These are phyloP conservation scores for Macropus fuliginosus DNA, from an alignment of 2,797 vertebrate species.

Conservation along the genomic window DNA sequence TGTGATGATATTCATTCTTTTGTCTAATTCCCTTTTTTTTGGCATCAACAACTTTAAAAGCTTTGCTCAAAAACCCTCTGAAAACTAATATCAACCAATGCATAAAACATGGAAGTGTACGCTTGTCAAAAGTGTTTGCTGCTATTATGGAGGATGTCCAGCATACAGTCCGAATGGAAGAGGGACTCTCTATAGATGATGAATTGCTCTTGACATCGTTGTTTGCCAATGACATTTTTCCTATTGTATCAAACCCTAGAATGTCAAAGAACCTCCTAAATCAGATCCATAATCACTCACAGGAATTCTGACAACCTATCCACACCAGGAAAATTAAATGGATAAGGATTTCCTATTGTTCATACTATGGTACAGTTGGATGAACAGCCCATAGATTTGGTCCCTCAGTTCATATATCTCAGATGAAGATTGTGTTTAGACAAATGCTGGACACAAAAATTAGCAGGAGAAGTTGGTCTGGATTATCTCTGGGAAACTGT, in stretches of 20 bases:
- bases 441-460: background rate
- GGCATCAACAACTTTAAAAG: background rate
- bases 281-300: background rate
- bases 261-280: background rate
- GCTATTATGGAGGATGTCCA: background rate
- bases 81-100: background rate
- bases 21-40: background rate
- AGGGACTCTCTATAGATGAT: background rate
- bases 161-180: background rate
- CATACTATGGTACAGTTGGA: background rate
- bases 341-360: background rate
- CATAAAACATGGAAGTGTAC: background rate
- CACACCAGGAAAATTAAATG: background rate
- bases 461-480: background rate
- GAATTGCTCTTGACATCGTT: background rate
- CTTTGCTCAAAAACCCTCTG: background rate
- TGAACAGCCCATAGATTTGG: background rate
- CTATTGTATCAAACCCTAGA: background rate
- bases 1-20: background rate
- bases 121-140: background rate
- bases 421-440: background rate
- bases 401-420: background rate
- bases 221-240: background rate
- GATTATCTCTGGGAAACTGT: background rate
- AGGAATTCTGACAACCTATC: background rate